Evolutionary conservation across 2,113 vertebrate genomes (phyloP).

Genomic region (Chlamydotis undulata): DNA sequence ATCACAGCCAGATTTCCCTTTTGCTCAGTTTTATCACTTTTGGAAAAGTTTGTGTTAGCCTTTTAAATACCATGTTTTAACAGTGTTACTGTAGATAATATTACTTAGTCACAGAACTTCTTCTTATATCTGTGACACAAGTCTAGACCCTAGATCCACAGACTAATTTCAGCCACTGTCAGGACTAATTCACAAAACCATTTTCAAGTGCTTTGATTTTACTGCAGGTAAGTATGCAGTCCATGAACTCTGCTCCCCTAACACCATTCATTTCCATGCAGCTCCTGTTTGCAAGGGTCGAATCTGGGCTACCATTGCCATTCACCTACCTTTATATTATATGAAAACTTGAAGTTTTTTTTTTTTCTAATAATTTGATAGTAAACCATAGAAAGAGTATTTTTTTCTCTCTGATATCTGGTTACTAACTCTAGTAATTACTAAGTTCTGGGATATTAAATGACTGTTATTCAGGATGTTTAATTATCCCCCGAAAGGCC

Average conservation of each 20-base stretch:
- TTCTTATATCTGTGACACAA: neutral
- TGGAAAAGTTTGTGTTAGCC: neutral
- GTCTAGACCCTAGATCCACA: neutral
- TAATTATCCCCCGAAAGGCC: slow-evolving; percentile 27
- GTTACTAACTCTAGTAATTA: slow-evolving; percentile 9
- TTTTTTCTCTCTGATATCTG: neutral
- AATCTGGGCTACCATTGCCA: neutral
- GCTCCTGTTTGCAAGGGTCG: neutral
- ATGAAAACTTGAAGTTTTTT: neutral
- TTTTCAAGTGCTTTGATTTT: neutral
- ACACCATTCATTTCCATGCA: neutral
- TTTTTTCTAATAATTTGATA: neutral
- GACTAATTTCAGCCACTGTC: neutral
- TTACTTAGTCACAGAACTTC: neutral
- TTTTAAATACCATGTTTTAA: neutral
- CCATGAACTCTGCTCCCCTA: neutral
- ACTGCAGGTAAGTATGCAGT: neutral
- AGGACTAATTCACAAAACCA: neutral
- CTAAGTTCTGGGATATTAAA: slow-evolving; percentile 20
- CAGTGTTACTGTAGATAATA: neutral
- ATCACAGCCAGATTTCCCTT: neutral
- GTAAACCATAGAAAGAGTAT: neutral
- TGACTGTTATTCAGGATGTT: slow-evolving; percentile 20
- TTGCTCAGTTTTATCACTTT: neutral
- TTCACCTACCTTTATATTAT: neutral